Evolutionary conservation across 2,797 vertebrate genomes (phyloP), one percentile per base, ranked within the genome.

Genomic region (Myotis myotis): DNA sequence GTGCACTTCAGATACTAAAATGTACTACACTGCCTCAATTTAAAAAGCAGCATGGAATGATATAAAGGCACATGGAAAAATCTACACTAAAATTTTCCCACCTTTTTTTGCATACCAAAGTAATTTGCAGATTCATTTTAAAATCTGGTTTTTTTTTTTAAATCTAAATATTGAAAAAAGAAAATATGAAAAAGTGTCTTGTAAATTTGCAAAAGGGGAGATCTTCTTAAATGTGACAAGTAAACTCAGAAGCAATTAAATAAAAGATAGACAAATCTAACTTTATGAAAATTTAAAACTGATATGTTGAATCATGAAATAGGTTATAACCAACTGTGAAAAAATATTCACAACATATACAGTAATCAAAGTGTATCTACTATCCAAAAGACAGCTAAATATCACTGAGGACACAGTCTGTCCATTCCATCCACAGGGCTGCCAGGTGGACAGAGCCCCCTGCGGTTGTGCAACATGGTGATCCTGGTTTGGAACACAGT

Each of bases 41-140:
- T 28, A 79, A 90, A 92, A 82, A 96, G 81, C 44, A 92, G 23
- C 70, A 85, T 20, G 72, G 72, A 87, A 81, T 55, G 8, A 74
- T 19, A 53, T n/a, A 79, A 87, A 80, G 20, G 33, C 79, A 74
- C 36, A 25, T 11, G 60, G n/a, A 90, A 81, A 93, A 80, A 64
- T 25, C 36, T 10, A 72, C 23, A 70, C 75, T 33, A 80, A 19
- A 76, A 82, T 2, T 60, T 66, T 53, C 44, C 82, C 72, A 53
- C 22, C 6, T 86, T 90, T 92, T 92, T 84, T 60, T 78, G 76
- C 38, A 41, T 23, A 70, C 12, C 60, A 94, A 93, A 96, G 38
- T 89, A 89, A 92, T 89, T 84, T 93, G 57, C 47, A 88, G 38
- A 89, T 80, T 89, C 38, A 64, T 85, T 95, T 95, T 55, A 33